Evolutionary conservation across 1,140 invertebrate genomes (phyloP), one percentile per base, ranked within the genome.

Genomic region (Ladona fulva): DNA sequence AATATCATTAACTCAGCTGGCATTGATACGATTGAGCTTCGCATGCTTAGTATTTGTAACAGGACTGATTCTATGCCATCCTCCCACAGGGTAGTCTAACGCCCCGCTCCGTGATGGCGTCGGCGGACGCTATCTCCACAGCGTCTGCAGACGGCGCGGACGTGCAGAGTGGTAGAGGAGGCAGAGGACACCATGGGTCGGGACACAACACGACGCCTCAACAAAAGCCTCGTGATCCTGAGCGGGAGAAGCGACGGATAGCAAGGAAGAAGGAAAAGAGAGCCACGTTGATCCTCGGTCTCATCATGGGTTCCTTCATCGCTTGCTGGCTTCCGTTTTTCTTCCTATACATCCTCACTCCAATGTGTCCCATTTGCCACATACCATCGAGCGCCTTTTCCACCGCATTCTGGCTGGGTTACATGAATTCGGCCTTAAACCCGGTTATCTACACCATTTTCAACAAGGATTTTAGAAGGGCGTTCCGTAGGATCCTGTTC

Each of bases 221-320:
- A 24, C 89, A 91, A 76, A 95, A 95, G 83, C 91, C 91, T 0
- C 88, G 92, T 77, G 95, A 97, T 83, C 95, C 95, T 0, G 96
- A 98, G 83, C 89, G 95, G 77, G 96, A 98, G 83, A 97, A 97
- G 85, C 89, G 95, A 79, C 89, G 97, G 80, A 89, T 99, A 80
- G 97, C 97, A 0, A 90, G 97, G 78, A 98, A 98, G 80, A 96
- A 98, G 83, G 98, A 99, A 87, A 95, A 99, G 82, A 88, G 98
- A 76, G 98, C 98, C 0, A 99, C 98, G 0, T 87, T 99, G 6
- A 97, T 99, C 79, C 87, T 99, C 75, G 98, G 97, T 44, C 90
- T 99, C 75, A 99, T 99, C 80, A 98, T 99, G 95, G 97, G 96
- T 77, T 97, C 96, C 79, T 99, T 99, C 85, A 99, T 99, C 82